phyloP scores from a whole-genome alignment of 2,113 vertebrate genomes.

The Todiramphus chloris region DNA sequence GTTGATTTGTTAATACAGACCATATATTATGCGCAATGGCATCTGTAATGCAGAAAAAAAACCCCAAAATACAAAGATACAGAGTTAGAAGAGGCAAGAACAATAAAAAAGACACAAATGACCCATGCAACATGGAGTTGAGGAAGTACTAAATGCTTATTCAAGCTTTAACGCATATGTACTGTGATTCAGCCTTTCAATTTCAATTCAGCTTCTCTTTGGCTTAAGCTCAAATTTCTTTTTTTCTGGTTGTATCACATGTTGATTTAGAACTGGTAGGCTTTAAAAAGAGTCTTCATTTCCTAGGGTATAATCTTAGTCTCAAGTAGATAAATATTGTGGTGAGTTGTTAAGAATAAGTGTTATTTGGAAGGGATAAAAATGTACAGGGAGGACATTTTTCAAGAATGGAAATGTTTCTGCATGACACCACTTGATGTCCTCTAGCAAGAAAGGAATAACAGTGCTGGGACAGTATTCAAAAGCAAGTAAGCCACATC shows the following conservation, averaged over 20 bases:
- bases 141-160: conserved; percentile 35
- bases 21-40: not conserved
- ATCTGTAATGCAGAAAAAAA: not conserved
- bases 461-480: not conserved
- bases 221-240: not conserved
- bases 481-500: not conserved
- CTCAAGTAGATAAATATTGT: conserved; percentile 22
- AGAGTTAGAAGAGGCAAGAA: not conserved
- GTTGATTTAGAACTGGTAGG: not conserved
- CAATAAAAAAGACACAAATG: not conserved
- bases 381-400: not conserved
- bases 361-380: conserved; percentile 1
- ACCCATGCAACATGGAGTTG: not conserved
- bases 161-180: not conserved
- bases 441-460: not conserved
- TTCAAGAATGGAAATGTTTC: not conserved
- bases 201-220: not conserved
- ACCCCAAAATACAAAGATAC: not conserved
- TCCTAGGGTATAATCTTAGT: conserved; percentile 1
- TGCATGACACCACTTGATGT: not conserved
- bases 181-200: not conserved
- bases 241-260: not conserved
- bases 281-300: conserved; percentile 16
- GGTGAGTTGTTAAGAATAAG: conserved; percentile 15
- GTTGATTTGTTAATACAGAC: conserved; percentile 23